Evolutionary conservation across 92 coral and sea anemone species (phyloP).

Genomic region (Blastomussa wellsi): DNA sequence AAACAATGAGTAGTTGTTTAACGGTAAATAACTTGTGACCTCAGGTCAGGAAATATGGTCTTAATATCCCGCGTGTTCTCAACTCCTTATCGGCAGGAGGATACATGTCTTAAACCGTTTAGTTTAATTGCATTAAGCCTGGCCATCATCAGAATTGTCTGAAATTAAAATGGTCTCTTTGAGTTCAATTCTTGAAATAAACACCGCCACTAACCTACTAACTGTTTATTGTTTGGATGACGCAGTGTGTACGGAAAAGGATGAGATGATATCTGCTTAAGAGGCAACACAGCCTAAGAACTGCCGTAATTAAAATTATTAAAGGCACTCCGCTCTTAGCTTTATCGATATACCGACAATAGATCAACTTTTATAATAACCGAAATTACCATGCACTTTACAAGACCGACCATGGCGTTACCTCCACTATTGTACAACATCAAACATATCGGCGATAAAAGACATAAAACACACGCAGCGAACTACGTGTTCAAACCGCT

Average conservation of each 20-base stretch:
- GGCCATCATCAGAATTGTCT: not conserved
- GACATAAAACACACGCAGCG: not conserved
- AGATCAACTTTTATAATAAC: not conserved
- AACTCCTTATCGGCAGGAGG: not conserved
- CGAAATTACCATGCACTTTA: constrained; percentile 34
- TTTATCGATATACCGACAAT: constrained; percentile 18
- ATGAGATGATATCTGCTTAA: not conserved
- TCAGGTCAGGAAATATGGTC: no score
- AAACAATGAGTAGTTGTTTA: not conserved
- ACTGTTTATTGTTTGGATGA: not conserved
- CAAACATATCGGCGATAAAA: constrained; percentile 3
- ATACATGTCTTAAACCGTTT: not conserved
- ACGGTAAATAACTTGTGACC: not conserved
- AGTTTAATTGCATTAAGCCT: constrained; percentile 21
- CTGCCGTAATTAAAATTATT: not conserved
- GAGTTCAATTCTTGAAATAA: not conserved
- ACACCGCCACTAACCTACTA: not conserved
- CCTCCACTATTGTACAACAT: constrained; percentile 6
- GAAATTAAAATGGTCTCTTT: not conserved
- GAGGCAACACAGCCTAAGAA: not conserved
- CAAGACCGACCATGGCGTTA: constrained; percentile 5
- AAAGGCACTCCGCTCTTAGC: constrained; percentile 11
- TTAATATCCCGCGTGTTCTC: not conserved
- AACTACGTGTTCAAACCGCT: constrained; percentile 13
- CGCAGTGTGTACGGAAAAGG: no score